phyloP scores from a whole-genome alignment of 2,888 invertebrate species.

The Thumatha senex region DNA sequence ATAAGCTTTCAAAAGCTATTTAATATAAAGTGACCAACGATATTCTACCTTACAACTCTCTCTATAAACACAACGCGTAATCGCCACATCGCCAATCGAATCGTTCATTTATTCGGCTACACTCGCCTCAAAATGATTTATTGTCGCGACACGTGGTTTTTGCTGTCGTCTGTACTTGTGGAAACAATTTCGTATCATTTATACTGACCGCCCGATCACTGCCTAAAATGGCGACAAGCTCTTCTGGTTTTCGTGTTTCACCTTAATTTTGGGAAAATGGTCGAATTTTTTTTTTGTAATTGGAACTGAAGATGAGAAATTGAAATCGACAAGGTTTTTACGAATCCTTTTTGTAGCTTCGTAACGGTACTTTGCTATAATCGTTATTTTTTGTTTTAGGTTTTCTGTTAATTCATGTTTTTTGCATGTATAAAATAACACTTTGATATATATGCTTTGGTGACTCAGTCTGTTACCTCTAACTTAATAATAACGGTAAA shows the following conservation, averaged over 20 bases:
- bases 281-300: conserved; percentile 50
- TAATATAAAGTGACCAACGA: conserved; percentile 63
- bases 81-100: conserved; percentile 75
- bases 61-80: conserved; percentile 71
- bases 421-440: no score
- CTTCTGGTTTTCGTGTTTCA: conserved; percentile 62
- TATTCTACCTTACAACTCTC: conserved; percentile 77
- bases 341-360: conserved; percentile 36
- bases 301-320: conserved; percentile 59
- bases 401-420: no score
- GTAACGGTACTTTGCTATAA: conserved; percentile 45
- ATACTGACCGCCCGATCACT: conserved; percentile 71
- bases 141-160: conserved; percentile 80
- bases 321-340: conserved; percentile 61
- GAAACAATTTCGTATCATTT: conserved; percentile 82
- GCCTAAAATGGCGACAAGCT: conserved; percentile 56
- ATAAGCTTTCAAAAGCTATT: conserved; percentile 50
- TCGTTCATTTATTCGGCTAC: conserved; percentile 78
- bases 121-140: conserved; percentile 79
- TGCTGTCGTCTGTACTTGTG: conserved; percentile 66
- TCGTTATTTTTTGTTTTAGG: conserved; percentile 34
- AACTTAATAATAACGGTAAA: no score
- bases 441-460: no score
- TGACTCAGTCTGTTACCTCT: no score
- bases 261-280: conserved; percentile 67